Base-by-base conservation (phyloP, 2,113 vertebrate genomes). In the Acanthisitta chloris region DNA sequence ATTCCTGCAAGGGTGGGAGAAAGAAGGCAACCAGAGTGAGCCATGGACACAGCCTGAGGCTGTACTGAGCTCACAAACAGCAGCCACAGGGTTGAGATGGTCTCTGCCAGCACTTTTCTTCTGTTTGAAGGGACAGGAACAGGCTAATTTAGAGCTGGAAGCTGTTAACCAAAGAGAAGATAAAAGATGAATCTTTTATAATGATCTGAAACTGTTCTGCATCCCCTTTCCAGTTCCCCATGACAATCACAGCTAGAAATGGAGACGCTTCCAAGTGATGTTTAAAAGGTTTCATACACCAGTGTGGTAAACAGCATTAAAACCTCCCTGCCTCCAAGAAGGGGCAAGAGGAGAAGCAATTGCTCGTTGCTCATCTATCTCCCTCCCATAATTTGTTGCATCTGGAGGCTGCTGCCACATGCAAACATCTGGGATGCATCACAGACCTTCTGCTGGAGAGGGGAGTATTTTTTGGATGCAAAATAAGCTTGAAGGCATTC, bases 361-460 rank as follows among this genome's bases (percentile, higher is more conserved):
- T 65, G 9, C 23, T 72, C n/a, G 4, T n/a, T 69, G 77, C 11
- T 77, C 43, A 46, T 38, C 69, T 81, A 49, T 42, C 69, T 92
- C 51, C 55, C 83, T 92, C 43, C 72, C 33, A 15, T 78, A 65
- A 89, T 86, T 89, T 92, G 16, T 66, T 88, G 48, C 58, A 71
- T 52, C 55, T 93, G 83, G 64, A 36, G 29, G 48, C 77, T 73
- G 92, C 78, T 69, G 91, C 65, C 72, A 54, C 8, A 1, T 76
- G 89, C 90, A 92, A 78, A 95, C 94, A 96, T 96, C 96, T 97
- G 96, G 88, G 69, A 94, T 62, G 73, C 72, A 95, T 92, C 94
- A 91, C 0, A 7, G 69, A 49, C 73, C 86, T 96, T 90, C 86
- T 95, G 82, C 83, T 91, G 28, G 81, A 88, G 65, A 67, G 55